These are phyloP conservation scores for Goniozus legneri DNA, from an alignment of 1,140 invertebrate species.

Conservation along the genomic window DNA sequence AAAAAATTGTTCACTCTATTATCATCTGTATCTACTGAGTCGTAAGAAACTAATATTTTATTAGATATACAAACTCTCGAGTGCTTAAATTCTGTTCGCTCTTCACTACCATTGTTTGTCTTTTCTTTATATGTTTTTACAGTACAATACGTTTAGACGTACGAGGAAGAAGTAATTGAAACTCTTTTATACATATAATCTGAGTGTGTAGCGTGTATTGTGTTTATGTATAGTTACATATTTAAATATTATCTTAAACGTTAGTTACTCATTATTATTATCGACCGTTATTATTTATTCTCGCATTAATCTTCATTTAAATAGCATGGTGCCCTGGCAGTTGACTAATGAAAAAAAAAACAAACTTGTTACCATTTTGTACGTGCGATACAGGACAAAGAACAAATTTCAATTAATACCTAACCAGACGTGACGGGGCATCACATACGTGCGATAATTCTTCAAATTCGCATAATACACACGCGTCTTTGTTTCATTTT, in stretches of 20 bases:
- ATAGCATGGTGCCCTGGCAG: slow-evolving; percentile 35
- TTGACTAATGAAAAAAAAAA: too few relatives aligned
- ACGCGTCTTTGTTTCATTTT: too few relatives aligned
- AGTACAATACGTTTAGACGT: slow-evolving; percentile 15
- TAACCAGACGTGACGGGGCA: too few relatives aligned
- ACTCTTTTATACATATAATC: slow-evolving; percentile 12
- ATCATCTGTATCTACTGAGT: slow-evolving; percentile 16
- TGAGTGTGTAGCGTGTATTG: too few relatives aligned
- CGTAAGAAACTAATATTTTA: slow-evolving; percentile 37
- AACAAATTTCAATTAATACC: too few relatives aligned
- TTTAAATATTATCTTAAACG: slow-evolving; percentile 2
- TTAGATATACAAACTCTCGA: slow-evolving; percentile 16
- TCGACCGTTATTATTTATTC: not conserved
- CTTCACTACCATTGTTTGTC: too few relatives aligned
- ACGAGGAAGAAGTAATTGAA: slow-evolving; percentile 19
- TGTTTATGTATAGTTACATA: too few relatives aligned
- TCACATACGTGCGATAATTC: too few relatives aligned
- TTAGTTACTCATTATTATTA: not conserved
- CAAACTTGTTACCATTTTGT: too few relatives aligned
- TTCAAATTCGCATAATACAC: too few relatives aligned
- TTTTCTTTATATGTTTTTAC: slow-evolving; percentile 6
- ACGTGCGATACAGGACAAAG: too few relatives aligned
- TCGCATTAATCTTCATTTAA: not conserved
- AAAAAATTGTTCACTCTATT: slow-evolving; percentile 12
- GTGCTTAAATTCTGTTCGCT: too few relatives aligned